These are phyloP conservation scores for Drosophila limbata DNA, from an alignment of 2,888 invertebrate genomes.

Conservation along the genomic window DNA sequence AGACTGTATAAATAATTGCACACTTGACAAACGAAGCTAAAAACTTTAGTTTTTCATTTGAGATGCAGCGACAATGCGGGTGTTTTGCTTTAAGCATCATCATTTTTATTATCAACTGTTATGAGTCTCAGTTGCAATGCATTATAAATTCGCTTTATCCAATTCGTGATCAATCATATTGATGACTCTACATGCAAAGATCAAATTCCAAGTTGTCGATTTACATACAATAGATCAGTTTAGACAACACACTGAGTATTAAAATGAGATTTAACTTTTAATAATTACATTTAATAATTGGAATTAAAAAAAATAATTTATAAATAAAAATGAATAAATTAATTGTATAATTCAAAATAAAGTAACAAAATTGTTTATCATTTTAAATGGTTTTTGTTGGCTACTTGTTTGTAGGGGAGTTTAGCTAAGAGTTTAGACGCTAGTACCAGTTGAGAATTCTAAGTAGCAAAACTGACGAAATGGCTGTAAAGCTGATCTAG, in stretches of 20 bases:
- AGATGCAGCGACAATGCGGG: conserved; percentile 30
- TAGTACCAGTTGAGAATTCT: too few relatives aligned
- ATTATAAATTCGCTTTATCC: not conserved
- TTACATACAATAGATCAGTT: conserved; percentile 39
- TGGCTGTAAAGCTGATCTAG: too few relatives aligned
- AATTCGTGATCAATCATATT: conserved; percentile 29
- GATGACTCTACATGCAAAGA: not conserved
- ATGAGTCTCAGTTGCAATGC: conserved; percentile 33
- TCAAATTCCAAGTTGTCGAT: conserved; percentile 21
- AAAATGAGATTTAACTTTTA: too few relatives aligned
- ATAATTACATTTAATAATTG: not conserved
- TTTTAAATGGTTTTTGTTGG: too few relatives aligned
- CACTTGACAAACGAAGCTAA: conserved; percentile 65
- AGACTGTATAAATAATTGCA: conserved; percentile 62
- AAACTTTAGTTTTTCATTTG: conserved; percentile 12
- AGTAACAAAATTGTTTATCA: too few relatives aligned
- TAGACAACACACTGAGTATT: not conserved
- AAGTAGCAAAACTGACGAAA: too few relatives aligned
- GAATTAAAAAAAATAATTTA: not conserved
- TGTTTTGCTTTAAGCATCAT: conserved; percentile 52
- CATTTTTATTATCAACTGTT: conserved; percentile 34
- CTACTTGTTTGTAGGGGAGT: too few relatives aligned
- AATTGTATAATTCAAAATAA: too few relatives aligned
- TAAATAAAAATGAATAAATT: too few relatives aligned
- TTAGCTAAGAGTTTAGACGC: too few relatives aligned